These are phyloP conservation scores for Caradrina clavipalpis DNA, from an alignment of 2,888 invertebrate genomes.

Conservation along the genomic window DNA sequence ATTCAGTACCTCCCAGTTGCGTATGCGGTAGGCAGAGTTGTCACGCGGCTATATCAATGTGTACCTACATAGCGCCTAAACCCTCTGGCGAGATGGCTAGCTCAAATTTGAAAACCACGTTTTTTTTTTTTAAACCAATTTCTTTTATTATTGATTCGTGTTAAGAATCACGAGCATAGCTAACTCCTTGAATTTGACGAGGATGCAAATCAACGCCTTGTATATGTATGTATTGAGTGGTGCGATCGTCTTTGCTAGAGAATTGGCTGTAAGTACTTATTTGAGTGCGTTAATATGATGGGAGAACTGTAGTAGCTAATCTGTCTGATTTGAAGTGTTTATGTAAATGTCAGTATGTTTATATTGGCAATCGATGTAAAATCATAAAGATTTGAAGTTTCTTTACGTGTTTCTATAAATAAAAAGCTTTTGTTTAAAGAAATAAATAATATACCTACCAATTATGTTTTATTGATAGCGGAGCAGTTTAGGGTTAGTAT, in stretches of 20 bases:
- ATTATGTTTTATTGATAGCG: not conserved
- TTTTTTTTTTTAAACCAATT: no score
- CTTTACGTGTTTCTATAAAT: no score
- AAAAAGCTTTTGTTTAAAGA: not conserved
- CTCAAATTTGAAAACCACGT: no score
- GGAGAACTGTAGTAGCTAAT: not conserved
- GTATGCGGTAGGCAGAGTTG: no score
- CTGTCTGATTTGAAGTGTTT: slow-evolving; percentile 44
- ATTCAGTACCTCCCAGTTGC: no score
- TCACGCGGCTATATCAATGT: no score
- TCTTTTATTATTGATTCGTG: no score
- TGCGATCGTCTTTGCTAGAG: not conserved
- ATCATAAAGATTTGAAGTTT: not conserved
- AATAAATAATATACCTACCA: not conserved
- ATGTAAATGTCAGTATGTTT: slow-evolving; percentile 13
- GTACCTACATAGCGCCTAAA: no score
- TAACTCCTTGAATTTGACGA: no score
- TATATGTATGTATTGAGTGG: not conserved
- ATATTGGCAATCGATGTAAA: slow-evolving; percentile 14
- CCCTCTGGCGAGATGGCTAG: no score
- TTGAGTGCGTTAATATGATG: slow-evolving; percentile 18
- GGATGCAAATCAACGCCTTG: no score
- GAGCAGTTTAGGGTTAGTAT: not conserved
- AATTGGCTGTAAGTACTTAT: slow-evolving; percentile 1
- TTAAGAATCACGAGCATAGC: no score